Percentiles rank a stretch among this genome's conserved stretches.
phyloP scores from a whole-genome alignment of 2,797 vertebrate species.

The Toxotes lorentzi region DNA sequence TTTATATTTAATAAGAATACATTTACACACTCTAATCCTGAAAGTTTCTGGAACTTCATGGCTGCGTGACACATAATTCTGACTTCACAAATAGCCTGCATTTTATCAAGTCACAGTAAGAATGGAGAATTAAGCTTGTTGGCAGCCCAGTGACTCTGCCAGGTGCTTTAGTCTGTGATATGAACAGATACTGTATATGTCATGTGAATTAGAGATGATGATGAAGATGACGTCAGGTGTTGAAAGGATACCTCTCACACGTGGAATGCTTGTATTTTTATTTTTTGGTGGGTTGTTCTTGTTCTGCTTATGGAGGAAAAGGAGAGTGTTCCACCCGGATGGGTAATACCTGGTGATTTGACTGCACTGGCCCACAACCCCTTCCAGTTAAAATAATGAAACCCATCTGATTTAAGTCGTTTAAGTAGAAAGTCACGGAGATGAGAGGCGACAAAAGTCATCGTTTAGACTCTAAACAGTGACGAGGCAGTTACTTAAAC shows the following conservation, averaged over 20 bases:
- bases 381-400: neutral
- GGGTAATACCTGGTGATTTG: neutral
- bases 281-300: neutral
- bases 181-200: neutral
- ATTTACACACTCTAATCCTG: constrained; percentile 70
- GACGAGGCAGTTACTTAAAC: neutral
- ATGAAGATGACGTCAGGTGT: neutral
- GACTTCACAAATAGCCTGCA: constrained; percentile 26
- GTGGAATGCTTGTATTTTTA: neutral
- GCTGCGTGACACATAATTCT: constrained; percentile 52
- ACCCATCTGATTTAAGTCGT: too few relatives aligned
- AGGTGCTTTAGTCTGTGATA: constrained; percentile 36
- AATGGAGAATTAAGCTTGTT: constrained; percentile 25
- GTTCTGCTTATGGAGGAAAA: neutral
- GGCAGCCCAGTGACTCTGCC: constrained; percentile 38
- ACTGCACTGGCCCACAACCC: neutral
- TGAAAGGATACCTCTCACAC: neutral
- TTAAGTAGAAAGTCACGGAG: neutral
- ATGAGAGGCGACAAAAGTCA: neutral
- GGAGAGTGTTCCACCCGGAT: neutral
- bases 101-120: constrained; percentile 43
- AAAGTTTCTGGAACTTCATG: constrained; percentile 57
- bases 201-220: neutral
- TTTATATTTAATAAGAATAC: constrained; percentile 83
- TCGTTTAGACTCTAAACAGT: neutral